phyloP scores from a whole-genome alignment of 2,797 vertebrate genomes.

The Typhlichthys eigenmanni region DNA sequence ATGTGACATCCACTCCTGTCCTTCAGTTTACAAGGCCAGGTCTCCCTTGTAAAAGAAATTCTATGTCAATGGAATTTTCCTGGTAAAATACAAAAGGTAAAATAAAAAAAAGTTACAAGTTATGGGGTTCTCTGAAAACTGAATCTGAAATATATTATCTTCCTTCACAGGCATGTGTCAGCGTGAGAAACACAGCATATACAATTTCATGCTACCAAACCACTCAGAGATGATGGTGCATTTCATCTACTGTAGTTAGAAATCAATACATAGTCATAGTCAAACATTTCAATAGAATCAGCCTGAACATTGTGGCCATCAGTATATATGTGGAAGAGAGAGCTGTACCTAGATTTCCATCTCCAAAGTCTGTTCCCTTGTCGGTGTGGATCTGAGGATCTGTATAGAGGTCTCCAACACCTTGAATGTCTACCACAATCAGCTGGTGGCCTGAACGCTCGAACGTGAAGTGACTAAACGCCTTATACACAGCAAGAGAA shows the following conservation, averaged over 20 bases:
- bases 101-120: background rate
- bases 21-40: background rate
- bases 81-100: no score
- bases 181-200: no score
- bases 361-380: conserved; percentile 91
- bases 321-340: background rate
- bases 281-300: no score
- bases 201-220: no score
- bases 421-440: conserved; percentile 97
- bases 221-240: no score
- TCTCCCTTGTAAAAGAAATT: no score
- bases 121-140: background rate
- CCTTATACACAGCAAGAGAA: conserved; percentile 65
- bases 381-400: conserved; percentile 98
- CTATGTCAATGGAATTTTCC: no score
- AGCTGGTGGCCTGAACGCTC: conserved; percentile 96
- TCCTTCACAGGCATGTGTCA: no score
- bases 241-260: no score
- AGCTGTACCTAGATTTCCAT: conserved; percentile 93
- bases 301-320: background rate
- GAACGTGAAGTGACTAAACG: conserved; percentile 96
- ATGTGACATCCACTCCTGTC: background rate
- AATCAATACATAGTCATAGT: no score
- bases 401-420: conserved; percentile 96
- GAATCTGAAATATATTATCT: no score